These are phyloP conservation scores for Petrocephalus schoutedeni DNA, from an alignment of 2,797 vertebrate species.

Conservation along the genomic window DNA sequence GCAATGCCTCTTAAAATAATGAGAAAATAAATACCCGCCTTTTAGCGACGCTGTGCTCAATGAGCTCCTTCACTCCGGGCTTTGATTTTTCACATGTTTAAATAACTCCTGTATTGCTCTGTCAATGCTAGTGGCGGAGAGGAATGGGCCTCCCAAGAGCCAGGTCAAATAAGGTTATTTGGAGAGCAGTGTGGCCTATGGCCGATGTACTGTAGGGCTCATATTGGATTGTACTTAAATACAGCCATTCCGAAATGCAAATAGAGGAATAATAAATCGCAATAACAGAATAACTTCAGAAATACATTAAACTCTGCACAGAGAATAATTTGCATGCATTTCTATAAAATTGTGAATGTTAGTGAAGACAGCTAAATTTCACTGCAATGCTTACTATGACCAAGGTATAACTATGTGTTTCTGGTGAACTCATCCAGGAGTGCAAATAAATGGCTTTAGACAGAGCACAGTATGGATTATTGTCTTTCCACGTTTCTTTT, in stretches of 20 bases:
- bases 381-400: neutral
- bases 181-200: neutral
- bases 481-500: neutral
- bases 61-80: neutral
- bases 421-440: neutral
- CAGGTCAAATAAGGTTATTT: neutral
- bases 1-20: neutral
- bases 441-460: neutral
- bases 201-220: neutral
- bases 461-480: neutral
- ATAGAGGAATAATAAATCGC: neutral
- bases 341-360: neutral
- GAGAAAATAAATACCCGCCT: neutral
- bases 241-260: neutral
- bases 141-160: neutral
- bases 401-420: neutral
- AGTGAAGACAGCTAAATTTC: neutral
- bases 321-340: neutral
- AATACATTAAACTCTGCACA: neutral
- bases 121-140: neutral
- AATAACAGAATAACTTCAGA: neutral
- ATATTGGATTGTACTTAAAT: neutral
- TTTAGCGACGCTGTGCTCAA: neutral
- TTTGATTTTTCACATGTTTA: neutral
- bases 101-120: neutral